A percentile compares a stretch with the other conserved stretches of the same genome.
phyloP scores from a whole-genome alignment of 2,113 vertebrate species.

The Phocoena phocoena region DNA sequence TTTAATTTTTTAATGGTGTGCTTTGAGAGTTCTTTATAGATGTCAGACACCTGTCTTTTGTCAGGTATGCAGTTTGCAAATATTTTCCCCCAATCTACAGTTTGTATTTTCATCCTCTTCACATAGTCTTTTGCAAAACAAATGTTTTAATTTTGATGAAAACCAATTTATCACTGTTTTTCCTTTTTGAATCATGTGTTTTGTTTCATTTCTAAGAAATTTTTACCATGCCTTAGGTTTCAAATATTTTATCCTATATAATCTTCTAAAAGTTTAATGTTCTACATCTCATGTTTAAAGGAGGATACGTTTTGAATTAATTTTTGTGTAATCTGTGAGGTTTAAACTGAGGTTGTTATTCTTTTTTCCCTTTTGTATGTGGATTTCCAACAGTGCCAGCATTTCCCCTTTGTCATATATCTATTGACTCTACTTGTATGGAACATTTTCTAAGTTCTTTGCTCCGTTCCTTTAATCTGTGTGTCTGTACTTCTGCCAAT shows the following conservation, averaged over 20 bases:
- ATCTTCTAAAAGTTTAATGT: not conserved
- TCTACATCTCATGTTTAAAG: not conserved
- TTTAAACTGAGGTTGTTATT: too few relatives aligned
- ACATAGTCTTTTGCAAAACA: not conserved
- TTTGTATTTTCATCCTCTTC: not conserved
- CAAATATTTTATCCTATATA: not conserved
- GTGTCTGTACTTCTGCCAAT: not conserved
- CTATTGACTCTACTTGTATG: accelerated
- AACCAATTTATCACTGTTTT: not conserved
- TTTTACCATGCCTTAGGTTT: too few relatives aligned
- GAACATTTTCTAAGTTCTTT: accelerated
- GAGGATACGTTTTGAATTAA: not conserved
- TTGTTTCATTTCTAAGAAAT: not conserved
- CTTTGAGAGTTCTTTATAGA: not conserved
- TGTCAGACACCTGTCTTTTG: not conserved
- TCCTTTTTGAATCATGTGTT: not conserved
- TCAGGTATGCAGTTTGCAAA: not conserved
- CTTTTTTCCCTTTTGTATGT: not conserved
- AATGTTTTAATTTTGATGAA: not conserved
- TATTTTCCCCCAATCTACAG: too few relatives aligned
- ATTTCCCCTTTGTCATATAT: accelerated
- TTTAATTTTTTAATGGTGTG: not conserved
- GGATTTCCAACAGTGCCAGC: not conserved
- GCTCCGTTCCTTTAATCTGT: accelerated
- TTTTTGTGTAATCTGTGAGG: not conserved